Evolutionary conservation across 37 sponge, comb jelly and placozoan genomes (phyloP).

Genomic region (Ephydatia muelleri): DNA sequence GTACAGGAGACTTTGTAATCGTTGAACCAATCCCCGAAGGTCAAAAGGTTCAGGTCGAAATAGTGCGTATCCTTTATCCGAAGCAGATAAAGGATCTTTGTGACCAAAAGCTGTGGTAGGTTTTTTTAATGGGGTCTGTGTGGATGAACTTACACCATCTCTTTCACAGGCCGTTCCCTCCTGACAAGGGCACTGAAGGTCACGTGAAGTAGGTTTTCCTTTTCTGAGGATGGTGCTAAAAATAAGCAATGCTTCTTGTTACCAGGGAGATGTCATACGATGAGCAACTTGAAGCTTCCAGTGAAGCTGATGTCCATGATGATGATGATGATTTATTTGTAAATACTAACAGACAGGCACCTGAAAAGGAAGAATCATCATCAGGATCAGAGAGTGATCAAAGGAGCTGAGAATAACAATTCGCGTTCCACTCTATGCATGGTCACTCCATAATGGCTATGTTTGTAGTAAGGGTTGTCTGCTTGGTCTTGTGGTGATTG

Average conservation of each 20-base stretch:
- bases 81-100: slow-evolving; percentile 84
- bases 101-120: slow-evolving; percentile 78
- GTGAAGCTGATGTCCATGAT: slow-evolving; percentile 14
- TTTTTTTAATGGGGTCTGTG: not conserved
- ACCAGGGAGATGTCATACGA: not conserved
- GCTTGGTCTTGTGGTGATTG: too few relatives aligned
- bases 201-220: not conserved
- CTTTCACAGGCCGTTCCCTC: not conserved
- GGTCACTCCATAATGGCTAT: not conserved
- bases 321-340: slow-evolving; percentile 73
- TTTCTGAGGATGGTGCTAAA: not conserved
- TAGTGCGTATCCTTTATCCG: slow-evolving; percentile 88
- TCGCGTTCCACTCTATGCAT: not conserved
- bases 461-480: too few relatives aligned
- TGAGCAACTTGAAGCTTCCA: not conserved
- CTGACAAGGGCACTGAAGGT: not conserved
- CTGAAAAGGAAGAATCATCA: not conserved
- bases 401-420: not conserved
- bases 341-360: slow-evolving; percentile 62
- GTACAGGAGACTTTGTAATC: slow-evolving; percentile 88
- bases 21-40: slow-evolving; percentile 95
- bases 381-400: not conserved
- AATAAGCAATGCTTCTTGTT: not conserved
- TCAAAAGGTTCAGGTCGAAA: slow-evolving; percentile 90
- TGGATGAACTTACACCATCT: not conserved